A percentile compares a stretch with the other conserved stretches of the same genome.
These are phyloP conservation scores for Pocillopora meandrina DNA, from an alignment of 92 coral and sea anemone genomes.

Conservation along the genomic window DNA sequence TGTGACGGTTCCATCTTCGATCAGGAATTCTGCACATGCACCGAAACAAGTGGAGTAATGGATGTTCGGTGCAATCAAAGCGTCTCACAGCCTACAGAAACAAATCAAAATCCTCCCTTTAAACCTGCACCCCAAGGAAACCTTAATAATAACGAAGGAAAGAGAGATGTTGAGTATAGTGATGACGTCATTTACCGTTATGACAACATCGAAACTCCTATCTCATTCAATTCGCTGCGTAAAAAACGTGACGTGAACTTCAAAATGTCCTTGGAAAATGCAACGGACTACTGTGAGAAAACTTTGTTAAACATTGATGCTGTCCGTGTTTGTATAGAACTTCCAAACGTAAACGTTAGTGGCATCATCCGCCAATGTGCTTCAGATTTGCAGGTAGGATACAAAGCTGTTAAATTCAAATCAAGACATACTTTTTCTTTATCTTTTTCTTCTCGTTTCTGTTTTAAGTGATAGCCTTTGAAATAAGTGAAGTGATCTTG, in stretches of 20 bases:
- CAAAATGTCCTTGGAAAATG: neutral
- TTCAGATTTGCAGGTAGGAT: neutral
- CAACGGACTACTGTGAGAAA: neutral
- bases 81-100: too few relatives aligned
- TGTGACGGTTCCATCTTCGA: too few relatives aligned
- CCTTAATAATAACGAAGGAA: neutral
- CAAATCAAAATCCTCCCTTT: too few relatives aligned
- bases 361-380: neutral
- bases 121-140: too few relatives aligned
- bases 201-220: neutral
- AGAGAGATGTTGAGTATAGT: neutral
- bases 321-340: neutral
- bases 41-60: too few relatives aligned
- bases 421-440: neutral
- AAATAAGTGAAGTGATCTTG: neutral
- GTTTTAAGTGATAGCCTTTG: neutral
- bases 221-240: neutral
- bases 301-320: neutral
- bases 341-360: neutral
- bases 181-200: neutral
- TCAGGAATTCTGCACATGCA: too few relatives aligned
- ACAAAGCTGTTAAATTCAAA: too few relatives aligned
- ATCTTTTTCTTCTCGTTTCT: neutral
- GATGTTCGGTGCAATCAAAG: too few relatives aligned
- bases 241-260: neutral